A percentile compares a stretch with the other conserved stretches of the same genome.
Evolutionary conservation across 2,113 vertebrate genomes (phyloP).

Genomic region (human (Homo sapiens)): DNA sequence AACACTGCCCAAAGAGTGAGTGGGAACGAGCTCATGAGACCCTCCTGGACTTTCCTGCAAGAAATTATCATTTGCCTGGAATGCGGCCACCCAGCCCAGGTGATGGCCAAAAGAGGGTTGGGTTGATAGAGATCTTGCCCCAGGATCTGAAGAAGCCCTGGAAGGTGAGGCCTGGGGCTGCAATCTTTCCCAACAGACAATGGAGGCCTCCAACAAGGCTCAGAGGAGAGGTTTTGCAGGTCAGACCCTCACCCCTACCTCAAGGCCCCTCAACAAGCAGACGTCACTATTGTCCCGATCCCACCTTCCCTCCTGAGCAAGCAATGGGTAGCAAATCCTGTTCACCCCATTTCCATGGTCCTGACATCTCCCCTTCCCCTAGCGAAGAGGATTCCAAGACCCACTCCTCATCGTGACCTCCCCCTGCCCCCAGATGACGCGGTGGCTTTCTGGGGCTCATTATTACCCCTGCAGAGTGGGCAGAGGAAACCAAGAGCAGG

Average conservation of each 20-base stretch:
- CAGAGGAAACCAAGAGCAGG: not conserved
- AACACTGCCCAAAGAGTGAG: not conserved
- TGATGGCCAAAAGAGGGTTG: too few species aligned
- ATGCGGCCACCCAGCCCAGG: not conserved
- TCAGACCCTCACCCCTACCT: not conserved
- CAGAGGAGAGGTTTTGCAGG: not conserved
- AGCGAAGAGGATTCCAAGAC: not conserved
- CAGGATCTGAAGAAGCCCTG: not conserved
- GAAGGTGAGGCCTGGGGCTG: not conserved
- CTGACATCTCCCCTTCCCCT: not conserved
- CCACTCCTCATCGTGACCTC: not conserved
- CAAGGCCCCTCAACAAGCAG: not conserved
- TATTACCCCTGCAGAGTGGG: not conserved
- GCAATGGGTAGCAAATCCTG: not conserved
- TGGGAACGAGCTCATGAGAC: not conserved
- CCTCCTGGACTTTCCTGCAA: not conserved
- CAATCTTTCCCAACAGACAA: not conserved
- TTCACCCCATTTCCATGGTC: fast-evolving
- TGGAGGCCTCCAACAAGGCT: not conserved
- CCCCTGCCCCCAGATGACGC: not conserved
- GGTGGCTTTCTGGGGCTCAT: not conserved
- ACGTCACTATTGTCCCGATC: too few species aligned
- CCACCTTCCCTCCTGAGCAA: not conserved
- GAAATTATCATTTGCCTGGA: not conserved
- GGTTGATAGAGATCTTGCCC: not conserved